These are phyloP conservation scores for Tetranychus urticae DNA, from an alignment of 1,140 invertebrate genomes.

Conservation along the genomic window DNA sequence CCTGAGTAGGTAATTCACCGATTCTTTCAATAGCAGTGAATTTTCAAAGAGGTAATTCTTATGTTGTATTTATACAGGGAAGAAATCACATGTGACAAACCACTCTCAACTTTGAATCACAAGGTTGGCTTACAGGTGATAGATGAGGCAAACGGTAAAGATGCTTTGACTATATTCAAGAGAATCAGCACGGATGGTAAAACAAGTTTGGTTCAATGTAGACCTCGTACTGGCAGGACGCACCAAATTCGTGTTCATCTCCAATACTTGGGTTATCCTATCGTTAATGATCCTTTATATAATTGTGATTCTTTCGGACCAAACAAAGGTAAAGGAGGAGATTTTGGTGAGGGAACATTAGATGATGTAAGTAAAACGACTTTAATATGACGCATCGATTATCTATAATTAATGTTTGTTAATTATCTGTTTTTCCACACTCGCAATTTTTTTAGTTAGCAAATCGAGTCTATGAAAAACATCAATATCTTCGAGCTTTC, in stretches of 20 bases:
- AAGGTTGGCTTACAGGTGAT: constrained; percentile 89
- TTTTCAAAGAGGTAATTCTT: constrained; percentile 1
- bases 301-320: constrained; percentile 60
- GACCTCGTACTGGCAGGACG: constrained; percentile 77
- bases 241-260: constrained; percentile 98
- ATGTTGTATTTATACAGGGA: constrained; percentile 32
- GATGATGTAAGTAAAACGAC: constrained; percentile 32
- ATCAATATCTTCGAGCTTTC: not conserved
- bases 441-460: constrained; percentile 30
- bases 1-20: constrained; percentile 44
- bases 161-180: constrained; percentile 67
- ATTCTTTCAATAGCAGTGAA: not conserved
- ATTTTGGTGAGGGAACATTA: constrained; percentile 57
- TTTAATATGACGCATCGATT: constrained; percentile 35
- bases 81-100: constrained; percentile 55
- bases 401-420: constrained; percentile 38
- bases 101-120: constrained; percentile 77
- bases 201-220: constrained; percentile 74
- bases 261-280: constrained; percentile 87
- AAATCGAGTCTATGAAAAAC: constrained; percentile 64
- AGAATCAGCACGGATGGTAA: constrained; percentile 56
- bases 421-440: not conserved
- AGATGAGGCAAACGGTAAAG: constrained; percentile 53
- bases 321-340: constrained; percentile 67
- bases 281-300: constrained; percentile 88